phyloP scores from a whole-genome alignment of 2,797 vertebrate genomes.

The Sylvia borin region DNA sequence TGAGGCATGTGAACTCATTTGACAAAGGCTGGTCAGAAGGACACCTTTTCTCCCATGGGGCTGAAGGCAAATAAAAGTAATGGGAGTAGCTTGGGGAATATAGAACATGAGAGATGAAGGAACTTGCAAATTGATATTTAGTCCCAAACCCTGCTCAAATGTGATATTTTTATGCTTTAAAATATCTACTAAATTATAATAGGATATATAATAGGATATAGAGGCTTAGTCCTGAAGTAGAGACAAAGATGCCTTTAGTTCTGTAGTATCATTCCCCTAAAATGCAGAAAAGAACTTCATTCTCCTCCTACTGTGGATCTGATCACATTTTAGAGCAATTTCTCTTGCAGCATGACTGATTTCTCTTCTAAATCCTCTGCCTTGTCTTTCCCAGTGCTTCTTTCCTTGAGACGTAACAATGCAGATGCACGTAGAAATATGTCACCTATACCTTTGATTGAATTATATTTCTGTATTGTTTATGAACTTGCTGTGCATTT shows the following conservation, averaged over 20 bases:
- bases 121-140: not conserved
- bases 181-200: not conserved
- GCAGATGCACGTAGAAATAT: slow-evolving; percentile 39
- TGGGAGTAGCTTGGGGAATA: not conserved
- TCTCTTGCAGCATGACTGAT: slow-evolving; percentile 1
- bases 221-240: not conserved
- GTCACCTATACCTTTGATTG: slow-evolving; percentile 56
- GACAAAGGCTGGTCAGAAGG: not conserved
- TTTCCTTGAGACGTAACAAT: slow-evolving; percentile 44
- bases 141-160: not conserved
- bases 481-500: slow-evolving; percentile 69
- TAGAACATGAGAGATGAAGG: not conserved
- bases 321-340: slow-evolving; percentile 17
- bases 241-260: not conserved
- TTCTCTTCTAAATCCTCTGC: not conserved
- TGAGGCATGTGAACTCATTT: not conserved
- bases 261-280: not conserved
- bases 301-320: not conserved
- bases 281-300: not conserved
- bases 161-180: not conserved
- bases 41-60: not conserved
- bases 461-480: slow-evolving; percentile 65
- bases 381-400: slow-evolving; percentile 25
- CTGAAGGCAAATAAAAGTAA: not conserved
- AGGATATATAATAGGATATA: not conserved